Evolutionary conservation across 2,888 invertebrate genomes (phyloP).

Genomic region (Drosophila meridiana): DNA sequence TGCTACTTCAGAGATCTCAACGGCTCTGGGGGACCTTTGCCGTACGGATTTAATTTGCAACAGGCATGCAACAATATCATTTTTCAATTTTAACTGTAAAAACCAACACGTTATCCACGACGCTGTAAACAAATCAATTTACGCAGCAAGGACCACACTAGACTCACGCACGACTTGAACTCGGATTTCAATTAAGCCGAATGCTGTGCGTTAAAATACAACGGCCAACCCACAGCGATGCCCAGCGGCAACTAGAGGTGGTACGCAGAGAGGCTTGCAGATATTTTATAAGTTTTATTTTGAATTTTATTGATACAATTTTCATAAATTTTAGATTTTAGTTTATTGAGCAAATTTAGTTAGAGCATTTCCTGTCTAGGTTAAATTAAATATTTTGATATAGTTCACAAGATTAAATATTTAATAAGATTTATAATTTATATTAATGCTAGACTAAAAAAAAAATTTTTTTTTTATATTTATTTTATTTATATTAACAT

Average conservation of each 20-base stretch:
- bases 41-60: constrained; percentile 68
- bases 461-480: no score
- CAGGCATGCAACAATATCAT: constrained; percentile 81
- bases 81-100: constrained; percentile 81
- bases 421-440: no score
- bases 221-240: constrained; percentile 43
- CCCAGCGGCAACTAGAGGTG: constrained; percentile 28
- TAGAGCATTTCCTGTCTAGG: no score
- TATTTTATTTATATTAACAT: no score
- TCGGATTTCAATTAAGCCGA: constrained; percentile 71
- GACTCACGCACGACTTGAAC: constrained; percentile 29
- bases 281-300: not conserved
- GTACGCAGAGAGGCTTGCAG: not conserved
- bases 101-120: constrained; percentile 73
- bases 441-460: no score
- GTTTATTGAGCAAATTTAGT: no score
- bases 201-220: constrained; percentile 47
- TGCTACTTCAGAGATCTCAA: constrained; percentile 43
- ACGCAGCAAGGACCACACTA: constrained; percentile 60
- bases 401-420: no score
- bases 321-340: no score
- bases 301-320: no score
- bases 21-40: constrained; percentile 26
- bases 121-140: constrained; percentile 77
- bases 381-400: no score